A percentile compares a stretch with the other conserved stretches of the same genome.
Evolutionary conservation across 2,888 invertebrate species (phyloP).

Genomic region (Ectropis crepuscularia): DNA sequence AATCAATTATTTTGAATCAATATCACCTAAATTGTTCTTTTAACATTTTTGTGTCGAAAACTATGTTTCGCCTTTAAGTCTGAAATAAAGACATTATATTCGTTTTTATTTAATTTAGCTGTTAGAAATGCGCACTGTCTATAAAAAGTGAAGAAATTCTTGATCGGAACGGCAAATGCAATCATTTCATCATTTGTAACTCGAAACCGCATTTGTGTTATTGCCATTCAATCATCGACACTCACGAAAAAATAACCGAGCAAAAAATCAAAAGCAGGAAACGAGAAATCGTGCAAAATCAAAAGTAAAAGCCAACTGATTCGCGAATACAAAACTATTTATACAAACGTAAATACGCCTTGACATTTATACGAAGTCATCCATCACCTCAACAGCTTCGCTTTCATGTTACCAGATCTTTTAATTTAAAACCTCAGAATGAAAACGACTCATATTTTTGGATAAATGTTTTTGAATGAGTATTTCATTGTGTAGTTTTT

Average conservation of each 20-base stretch:
- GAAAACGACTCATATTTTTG: conserved; percentile 30
- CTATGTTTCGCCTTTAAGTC: too few species aligned
- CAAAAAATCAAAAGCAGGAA: background rate
- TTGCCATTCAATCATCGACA: background rate
- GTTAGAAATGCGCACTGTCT: too few species aligned
- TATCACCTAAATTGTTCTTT: too few species aligned
- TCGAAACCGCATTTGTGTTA: too few species aligned
- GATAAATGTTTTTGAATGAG: conserved; percentile 34
- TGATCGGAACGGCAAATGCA: too few species aligned
- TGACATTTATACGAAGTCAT: conserved; percentile 29
- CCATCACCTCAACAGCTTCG: conserved; percentile 25
- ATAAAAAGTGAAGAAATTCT: too few species aligned
- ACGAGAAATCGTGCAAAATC: conserved; percentile 7
- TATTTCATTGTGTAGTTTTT: conserved; percentile 24
- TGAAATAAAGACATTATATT: too few species aligned
- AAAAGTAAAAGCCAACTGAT: conserved; percentile 17
- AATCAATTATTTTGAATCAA: too few species aligned
- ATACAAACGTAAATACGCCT: conserved; percentile 21
- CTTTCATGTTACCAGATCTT: conserved; percentile 31
- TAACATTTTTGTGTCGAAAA: too few species aligned
- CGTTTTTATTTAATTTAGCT: too few species aligned
- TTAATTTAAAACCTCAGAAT: conserved; percentile 22
- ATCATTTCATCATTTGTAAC: too few species aligned
- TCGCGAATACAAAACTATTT: conserved; percentile 14
- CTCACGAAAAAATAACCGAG: background rate